Evolutionary conservation across 2,888 invertebrate genomes (phyloP), one percentile per base, ranked within the genome.

Genomic region (Timema cristinae): DNA sequence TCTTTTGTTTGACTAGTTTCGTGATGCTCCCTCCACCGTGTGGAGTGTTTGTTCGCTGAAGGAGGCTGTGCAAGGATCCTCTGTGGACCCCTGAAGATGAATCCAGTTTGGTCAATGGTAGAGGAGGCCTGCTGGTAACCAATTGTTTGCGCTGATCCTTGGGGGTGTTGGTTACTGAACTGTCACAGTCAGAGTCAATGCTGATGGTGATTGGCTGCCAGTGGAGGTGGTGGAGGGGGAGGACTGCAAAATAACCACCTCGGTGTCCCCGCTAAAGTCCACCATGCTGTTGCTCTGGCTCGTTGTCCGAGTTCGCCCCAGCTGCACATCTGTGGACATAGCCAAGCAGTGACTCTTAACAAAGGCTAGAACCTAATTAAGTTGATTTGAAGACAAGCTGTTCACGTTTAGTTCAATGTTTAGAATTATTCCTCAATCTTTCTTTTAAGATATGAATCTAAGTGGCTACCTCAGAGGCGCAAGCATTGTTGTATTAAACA

Each of bases 211-310:
- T 79, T 11, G 86, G 85, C 67, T 84, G 83, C 86, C 86, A 86
- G 73, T 59, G 50, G 13, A 73, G 67, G 52, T 84, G 85, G n/a
- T 79, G 78, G 63, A 85, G 79, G 13, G 86, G 67, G 84, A 86
- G 4, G 86, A 81, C 79, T 86, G 86, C 71, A 86, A 82, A 67
- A 86, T 79, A 72, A 86, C 85, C 77, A 84, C 70, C 6, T 86
- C 86, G 49, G 86, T 86, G 76, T 86, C 86, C 67, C 82, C 83
- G 32, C 66, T 13, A 9, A 61, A 32, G 15, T 72, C 72, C 68
- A 78, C 77, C 32, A 82, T 81, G 10, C 79, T 79, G 77, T 81
- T 82, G 78, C 81, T 80, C 16, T 83, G 82, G 72, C 83, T 81
- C 68, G 81, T 80, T 59, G 73, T 69, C 49, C 71, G 81, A 73